Evolutionary conservation across 2,797 vertebrate genomes (phyloP).

Genomic region (Cynodonichthys magdalenae): DNA sequence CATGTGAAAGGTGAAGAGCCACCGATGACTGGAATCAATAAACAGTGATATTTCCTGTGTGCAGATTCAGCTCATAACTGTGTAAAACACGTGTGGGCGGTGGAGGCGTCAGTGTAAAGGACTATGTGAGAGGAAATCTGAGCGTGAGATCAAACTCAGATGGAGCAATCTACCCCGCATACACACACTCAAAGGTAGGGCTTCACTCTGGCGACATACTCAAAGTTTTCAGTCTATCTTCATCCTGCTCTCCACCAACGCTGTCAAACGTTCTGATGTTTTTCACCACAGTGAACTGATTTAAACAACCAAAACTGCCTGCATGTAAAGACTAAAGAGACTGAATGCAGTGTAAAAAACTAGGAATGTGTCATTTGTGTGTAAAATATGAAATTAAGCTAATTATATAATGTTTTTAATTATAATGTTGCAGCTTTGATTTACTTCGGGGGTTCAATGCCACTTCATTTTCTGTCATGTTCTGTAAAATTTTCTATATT

Average conservation of each 20-base stretch:
- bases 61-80: slow-evolving; percentile 1
- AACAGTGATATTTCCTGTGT: slow-evolving; percentile 10
- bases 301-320: neutral
- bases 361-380: slow-evolving; percentile 20
- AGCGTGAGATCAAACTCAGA: slow-evolving; percentile 45
- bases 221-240: slow-evolving; percentile 44
- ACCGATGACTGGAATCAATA: neutral
- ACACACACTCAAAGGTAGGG: slow-evolving; percentile 54
- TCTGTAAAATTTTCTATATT: neutral
- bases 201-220: slow-evolving; percentile 44
- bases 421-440: slow-evolving; percentile 20
- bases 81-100: slow-evolving; percentile 50
- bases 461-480: slow-evolving; percentile 25
- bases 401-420: too few relatives aligned
- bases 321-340: neutral
- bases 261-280: neutral
- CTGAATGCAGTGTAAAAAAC: neutral
- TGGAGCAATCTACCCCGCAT: slow-evolving; percentile 22
- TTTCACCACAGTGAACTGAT: neutral
- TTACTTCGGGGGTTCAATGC: slow-evolving; percentile 23
- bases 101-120: slow-evolving; percentile 40
- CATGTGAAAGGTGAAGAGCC: slow-evolving; percentile 9
- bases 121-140: slow-evolving; percentile 61
- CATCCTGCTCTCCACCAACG: slow-evolving; percentile 39
- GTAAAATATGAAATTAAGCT: slow-evolving; percentile 19